These are phyloP conservation scores for Eupleurogrammus muticus DNA, from an alignment of 2,797 vertebrate species.

Conservation along the genomic window DNA sequence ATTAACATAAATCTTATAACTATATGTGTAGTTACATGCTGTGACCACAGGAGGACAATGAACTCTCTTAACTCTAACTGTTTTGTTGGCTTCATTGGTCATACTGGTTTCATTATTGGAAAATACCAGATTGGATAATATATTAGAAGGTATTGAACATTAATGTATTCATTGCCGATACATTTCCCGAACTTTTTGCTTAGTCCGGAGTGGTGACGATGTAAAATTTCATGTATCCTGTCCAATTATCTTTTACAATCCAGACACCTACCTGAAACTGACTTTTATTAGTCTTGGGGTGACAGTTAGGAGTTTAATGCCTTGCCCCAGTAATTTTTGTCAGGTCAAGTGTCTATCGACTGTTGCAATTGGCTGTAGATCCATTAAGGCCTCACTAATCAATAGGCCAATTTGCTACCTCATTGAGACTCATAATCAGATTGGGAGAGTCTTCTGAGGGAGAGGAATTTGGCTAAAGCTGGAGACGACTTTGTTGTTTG, in stretches of 20 bases:
- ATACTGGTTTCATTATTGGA: too few relatives aligned
- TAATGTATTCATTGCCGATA: neutral
- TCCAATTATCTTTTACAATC: neutral
- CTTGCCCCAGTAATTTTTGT: conserved; percentile 22
- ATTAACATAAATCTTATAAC: too few relatives aligned
- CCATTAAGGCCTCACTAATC: conserved; percentile 35
- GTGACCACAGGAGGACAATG: neutral
- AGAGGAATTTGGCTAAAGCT: conserved; percentile 4
- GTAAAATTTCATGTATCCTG: neutral
- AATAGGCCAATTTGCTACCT: conserved; percentile 42
- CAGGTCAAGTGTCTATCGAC: conserved; percentile 22
- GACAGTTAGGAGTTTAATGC: neutral
- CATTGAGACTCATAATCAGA: conserved; percentile 27
- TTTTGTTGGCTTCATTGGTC: neutral
- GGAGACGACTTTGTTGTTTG: neutral
- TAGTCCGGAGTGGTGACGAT: neutral
- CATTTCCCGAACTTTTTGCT: neutral
- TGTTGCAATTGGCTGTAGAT: conserved; percentile 26
- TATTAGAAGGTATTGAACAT: too few relatives aligned
- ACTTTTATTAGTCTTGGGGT: neutral
- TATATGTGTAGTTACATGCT: neutral
- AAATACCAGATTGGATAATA: too few relatives aligned
- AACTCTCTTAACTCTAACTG: neutral
- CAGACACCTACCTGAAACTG: neutral
- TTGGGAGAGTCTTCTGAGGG: conserved; percentile 6